These are phyloP conservation scores for Smittia aterrima DNA, from an alignment of 2,888 invertebrate genomes.

Conservation along the genomic window DNA sequence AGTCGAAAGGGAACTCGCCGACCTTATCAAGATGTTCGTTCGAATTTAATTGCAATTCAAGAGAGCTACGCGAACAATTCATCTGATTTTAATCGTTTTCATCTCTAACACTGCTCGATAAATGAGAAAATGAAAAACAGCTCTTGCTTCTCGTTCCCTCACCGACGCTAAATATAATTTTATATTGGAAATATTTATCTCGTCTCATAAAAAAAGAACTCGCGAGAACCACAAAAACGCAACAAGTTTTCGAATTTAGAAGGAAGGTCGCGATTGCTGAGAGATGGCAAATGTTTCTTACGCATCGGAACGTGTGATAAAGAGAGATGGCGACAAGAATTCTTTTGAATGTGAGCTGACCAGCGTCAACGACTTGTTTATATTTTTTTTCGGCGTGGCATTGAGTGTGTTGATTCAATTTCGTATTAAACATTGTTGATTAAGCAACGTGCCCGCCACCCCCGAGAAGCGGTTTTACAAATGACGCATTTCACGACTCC, in stretches of 20 bases:
- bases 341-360: neutral
- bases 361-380: neutral
- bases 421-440: too few species aligned
- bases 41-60: neutral
- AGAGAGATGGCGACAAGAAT: neutral
- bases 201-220: slow-evolving; percentile 1
- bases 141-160: neutral
- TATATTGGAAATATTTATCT: slow-evolving; percentile 8
- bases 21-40: neutral
- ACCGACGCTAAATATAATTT: neutral
- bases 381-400: slow-evolving; percentile 1
- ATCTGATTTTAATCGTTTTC: neutral
- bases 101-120: neutral
- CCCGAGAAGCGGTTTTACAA: too few species aligned
- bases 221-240: neutral
- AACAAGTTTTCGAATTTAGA: neutral
- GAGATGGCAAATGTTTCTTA: neutral
- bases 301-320: neutral
- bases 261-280: neutral
- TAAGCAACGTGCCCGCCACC: too few species aligned
- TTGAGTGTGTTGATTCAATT: neutral
- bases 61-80: neutral
- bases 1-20: neutral
- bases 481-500: too few species aligned
- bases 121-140: neutral